Evolutionary conservation across 2,113 vertebrate species (phyloP).

Genomic region (Ptyas mucosa): DNA sequence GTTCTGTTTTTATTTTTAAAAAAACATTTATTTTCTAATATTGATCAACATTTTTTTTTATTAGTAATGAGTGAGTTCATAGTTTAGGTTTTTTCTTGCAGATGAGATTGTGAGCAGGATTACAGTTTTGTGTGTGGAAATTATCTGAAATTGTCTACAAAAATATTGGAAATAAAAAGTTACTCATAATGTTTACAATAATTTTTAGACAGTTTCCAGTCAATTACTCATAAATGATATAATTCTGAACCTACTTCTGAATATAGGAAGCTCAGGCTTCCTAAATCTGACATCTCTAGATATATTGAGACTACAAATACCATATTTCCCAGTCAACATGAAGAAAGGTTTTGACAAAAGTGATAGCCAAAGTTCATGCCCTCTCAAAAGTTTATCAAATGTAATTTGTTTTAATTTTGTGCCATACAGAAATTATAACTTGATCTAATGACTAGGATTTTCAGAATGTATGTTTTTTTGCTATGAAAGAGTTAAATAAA

Average conservation of each 20-base stretch:
- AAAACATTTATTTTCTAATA: constrained; percentile 71
- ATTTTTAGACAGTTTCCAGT: constrained; percentile 50
- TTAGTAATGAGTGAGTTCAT: constrained; percentile 67
- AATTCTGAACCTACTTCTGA: background rate
- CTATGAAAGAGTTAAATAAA: constrained; percentile 73
- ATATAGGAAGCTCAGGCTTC: background rate
- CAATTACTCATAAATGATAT: constrained; percentile 40
- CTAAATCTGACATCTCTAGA: background rate
- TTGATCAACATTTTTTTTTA: constrained; percentile 70
- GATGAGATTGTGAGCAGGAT: background rate
- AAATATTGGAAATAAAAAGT: constrained; percentile 29
- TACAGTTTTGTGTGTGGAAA: constrained; percentile 40
- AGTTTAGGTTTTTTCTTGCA: constrained; percentile 65
- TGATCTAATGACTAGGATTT: constrained; percentile 24
- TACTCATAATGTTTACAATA: constrained; percentile 38
- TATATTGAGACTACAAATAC: background rate
- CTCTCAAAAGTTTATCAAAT: background rate
- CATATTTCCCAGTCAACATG: background rate
- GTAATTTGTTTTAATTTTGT: constrained; percentile 40
- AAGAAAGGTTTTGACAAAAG: background rate
- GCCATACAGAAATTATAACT: constrained; percentile 39
- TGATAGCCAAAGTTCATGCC: background rate
- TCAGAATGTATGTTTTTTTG: constrained; percentile 52
- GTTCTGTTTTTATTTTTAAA: constrained; percentile 35
- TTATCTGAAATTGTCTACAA: constrained; percentile 52